These are phyloP conservation scores for Pachydiplax longipennis DNA, from an alignment of 2,888 invertebrate species.

Conservation along the genomic window DNA sequence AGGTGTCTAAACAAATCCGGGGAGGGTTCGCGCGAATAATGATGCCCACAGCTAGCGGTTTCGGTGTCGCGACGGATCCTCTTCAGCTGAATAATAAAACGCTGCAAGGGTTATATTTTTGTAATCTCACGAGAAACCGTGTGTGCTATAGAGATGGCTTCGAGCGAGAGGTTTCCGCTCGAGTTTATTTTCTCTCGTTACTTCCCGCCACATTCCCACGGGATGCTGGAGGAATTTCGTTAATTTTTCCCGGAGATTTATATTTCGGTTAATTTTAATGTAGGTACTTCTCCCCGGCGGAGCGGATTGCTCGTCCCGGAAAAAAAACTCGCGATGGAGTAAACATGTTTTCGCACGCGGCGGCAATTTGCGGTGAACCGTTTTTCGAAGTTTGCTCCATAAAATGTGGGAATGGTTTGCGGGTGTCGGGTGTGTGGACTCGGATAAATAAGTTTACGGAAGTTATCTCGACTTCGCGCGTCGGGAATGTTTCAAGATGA, in stretches of 20 bases:
- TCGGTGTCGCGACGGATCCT: neutral
- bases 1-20: neutral
- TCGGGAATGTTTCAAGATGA: no score
- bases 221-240: neutral
- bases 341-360: neutral
- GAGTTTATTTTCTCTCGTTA: neutral
- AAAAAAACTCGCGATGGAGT: neutral
- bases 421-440: no score
- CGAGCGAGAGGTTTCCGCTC: neutral
- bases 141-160: neutral
- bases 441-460: no score
- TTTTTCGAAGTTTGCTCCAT: neutral
- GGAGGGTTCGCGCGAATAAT: slow-evolving; percentile 1
- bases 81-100: neutral
- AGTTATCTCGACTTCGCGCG: no score
- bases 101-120: neutral
- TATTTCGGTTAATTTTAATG: neutral
- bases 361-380: neutral
- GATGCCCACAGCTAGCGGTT: neutral
- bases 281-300: neutral
- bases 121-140: neutral
- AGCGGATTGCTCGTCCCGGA: neutral
- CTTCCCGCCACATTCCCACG: neutral
- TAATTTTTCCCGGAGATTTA: neutral
- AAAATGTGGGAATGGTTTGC: no score